Conservation (phyloP, 2,113 vertebrate species). For the Tachycineta bicolor region DNA sequence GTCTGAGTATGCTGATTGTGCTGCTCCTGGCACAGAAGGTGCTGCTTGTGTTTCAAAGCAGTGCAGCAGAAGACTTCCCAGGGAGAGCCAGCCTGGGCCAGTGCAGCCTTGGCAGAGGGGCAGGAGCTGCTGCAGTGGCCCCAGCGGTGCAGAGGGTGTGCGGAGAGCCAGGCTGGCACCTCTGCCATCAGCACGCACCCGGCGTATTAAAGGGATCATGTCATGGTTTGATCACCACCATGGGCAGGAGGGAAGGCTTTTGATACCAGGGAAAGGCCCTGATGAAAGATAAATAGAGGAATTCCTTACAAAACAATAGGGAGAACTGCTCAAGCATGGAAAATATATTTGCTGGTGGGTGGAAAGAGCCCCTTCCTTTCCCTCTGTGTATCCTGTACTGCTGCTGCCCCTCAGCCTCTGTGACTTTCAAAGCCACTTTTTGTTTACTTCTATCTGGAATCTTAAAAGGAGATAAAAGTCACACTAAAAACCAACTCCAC, state of each 20-base stretch:
- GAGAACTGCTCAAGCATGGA: neutral
- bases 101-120: neutral
- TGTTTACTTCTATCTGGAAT: neutral
- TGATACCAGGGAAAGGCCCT: neutral
- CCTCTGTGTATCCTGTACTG: rapidly evolving
- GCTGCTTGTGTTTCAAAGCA: neutral
- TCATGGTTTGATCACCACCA: neutral
- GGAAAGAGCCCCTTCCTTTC: neutral
- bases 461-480: neutral
- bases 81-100: neutral
- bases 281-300: neutral
- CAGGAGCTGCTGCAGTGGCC: neutral
- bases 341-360: neutral
- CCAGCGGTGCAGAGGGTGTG: neutral
- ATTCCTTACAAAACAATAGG: neutral
- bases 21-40: neutral
- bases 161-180: neutral
- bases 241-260: neutral
- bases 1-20: rapidly evolving
- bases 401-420: neutral
- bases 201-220: neutral
- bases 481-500: neutral
- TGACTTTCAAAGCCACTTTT: neutral
- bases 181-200: rapidly evolving
- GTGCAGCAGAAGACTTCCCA: neutral